Base-by-base conservation (phyloP, 2,888 invertebrate genomes). In the Cephus pygmeus region DNA sequence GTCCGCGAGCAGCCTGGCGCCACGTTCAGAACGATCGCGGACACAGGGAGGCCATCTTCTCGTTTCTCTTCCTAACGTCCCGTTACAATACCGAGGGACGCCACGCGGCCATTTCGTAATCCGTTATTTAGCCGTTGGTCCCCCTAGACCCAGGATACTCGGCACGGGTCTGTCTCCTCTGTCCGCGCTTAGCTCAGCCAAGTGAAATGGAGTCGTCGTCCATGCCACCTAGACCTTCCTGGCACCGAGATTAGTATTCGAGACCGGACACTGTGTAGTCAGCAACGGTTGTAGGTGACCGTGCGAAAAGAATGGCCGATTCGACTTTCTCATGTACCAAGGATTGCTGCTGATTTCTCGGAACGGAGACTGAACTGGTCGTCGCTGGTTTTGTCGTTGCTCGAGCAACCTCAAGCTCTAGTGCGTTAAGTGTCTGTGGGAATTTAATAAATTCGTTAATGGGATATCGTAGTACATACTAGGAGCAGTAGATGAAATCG, bases 1-100 rank as follows among this genome's bases (percentile, higher is more conserved):
- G 86, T 79, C 79, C 77, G 83, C 81, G 75, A 82, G 79, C 79
- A 79, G 81, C 77, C 82, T 78, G 81, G 79, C 79, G 81, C 81
- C 81, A 83, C 80, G 82, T 79, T 83, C 84, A 80, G 84, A 85
- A 84, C 84, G 73, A 56, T 23, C 56, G 56, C 56, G 71, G 34
- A 71, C 71, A 34, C 71, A 31, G 71, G 71, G 31, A 71, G 71
- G 31, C 56, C 56, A 56, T 56, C 56, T 56, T 56, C 56, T 23
- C 56, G 56, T 56, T 56, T 23, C 15, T 9, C 15, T 56, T 56
- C 56, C 23, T 56, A 23, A 56, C 56, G 6, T 56, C 2, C 56
- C 6, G 15, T 56, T 56, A 35, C 56, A 23, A 9, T 56, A 56
- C 23, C 23, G 56, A 23, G 56, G 9, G 2, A 56, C 4, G 12